A percentile compares a stretch with the other conserved stretches of the same genome.
phyloP scores from a whole-genome alignment of 2,113 vertebrate genomes.

The Empidonax alnorum region DNA sequence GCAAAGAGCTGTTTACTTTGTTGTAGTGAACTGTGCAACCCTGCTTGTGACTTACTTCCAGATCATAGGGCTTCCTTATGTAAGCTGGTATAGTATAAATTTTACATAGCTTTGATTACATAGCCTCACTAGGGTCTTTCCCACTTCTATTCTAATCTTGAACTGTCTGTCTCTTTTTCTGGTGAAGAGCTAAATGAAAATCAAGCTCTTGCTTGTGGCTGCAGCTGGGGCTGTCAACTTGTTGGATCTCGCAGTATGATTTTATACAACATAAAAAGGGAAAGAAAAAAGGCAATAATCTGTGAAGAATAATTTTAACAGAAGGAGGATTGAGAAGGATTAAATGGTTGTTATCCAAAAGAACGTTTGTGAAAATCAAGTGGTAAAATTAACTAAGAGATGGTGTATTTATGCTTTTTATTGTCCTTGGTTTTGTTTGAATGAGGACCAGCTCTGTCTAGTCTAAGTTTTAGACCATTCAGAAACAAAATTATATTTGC shows the following conservation, averaged over 20 bases:
- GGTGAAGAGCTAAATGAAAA: not conserved
- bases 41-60: not conserved
- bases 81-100: not conserved
- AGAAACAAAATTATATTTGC: not conserved
- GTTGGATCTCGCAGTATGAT: not conserved
- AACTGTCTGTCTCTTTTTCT: not conserved
- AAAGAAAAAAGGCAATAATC: not conserved
- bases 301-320: not conserved
- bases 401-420: not conserved
- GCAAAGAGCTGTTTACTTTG: not conserved
- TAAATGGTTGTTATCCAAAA: not conserved
- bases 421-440: not conserved
- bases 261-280: not conserved
- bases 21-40: not conserved
- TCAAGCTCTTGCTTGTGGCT: not conserved
- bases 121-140: not conserved
- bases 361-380: not conserved
- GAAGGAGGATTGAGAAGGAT: not conserved
- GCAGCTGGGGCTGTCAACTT: not conserved
- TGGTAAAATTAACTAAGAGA: not conserved
- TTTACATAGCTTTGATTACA: not conserved
- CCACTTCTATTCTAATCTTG: not conserved
- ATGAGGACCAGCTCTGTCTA: not conserved
- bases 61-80: not conserved
- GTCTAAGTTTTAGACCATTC: not conserved